Base-by-base conservation (phyloP, 2,888 invertebrate species). In the Cosmopolites sordidus region DNA sequence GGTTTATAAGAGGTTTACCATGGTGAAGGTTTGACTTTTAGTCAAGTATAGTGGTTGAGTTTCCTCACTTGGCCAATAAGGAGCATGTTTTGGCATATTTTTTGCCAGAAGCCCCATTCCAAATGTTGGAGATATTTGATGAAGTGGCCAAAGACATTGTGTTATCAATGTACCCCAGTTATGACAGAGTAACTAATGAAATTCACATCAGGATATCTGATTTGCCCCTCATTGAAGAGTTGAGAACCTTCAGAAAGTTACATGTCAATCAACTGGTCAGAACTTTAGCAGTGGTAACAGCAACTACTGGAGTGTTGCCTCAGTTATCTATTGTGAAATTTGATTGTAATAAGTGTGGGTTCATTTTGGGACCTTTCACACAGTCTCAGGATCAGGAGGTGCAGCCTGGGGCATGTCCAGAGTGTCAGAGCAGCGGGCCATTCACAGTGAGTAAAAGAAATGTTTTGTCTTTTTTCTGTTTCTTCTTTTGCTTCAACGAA, bases 41-140 rank as follows among this genome's bases (percentile, higher is more conserved):
- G 71, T 82, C 91, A 0, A 94, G 93, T 45, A 87, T 98, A 70
- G 86, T 89, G 40, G 90, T 99, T 0, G 95, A 97, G 66, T 99
- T 96, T 74, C 87, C 92, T 43, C 84, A 89, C 62, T 77, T 99
- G 59, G 96, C 95, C 0, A 81, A 88, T 44, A 84, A 89, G 64
- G 95, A 96, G 69, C 93, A 95, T 71, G 92, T 93, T 0, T 76
- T 99, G 42, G 97, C 97, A 0, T 98, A 93, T 73, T 99, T 99
- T 73, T 71, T 99, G 44, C 98, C 98, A 0, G 98, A 99, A 73
- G 98, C 98, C 0, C 99, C 99, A 0, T 83, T 88, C 60, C 95
- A 97, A 76, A 93, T 98, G 89, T 75, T 98, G n/a, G 87, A 89
- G 70, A 93, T 96, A 60, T 94, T 98, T 71, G 93, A 97, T 73